Percentiles rank a stretch among this genome's conserved stretches.
Evolutionary conservation across 1,140 invertebrate species (phyloP).

Genomic region (Pseudachorutes palmiensis): DNA sequence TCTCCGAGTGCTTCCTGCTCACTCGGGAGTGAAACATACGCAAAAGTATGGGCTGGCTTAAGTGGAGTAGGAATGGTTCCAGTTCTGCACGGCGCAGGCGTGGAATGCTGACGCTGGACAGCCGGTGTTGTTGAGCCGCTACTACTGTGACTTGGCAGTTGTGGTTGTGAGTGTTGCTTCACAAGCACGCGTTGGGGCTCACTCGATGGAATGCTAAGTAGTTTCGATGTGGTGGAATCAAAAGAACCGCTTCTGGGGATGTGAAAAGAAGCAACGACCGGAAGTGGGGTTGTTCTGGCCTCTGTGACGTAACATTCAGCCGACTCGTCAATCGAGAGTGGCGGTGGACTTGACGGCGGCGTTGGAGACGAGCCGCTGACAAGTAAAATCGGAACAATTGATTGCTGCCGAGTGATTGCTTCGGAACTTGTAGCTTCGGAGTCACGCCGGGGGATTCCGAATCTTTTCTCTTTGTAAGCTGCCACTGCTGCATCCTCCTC

Average conservation of each 20-base stretch:
- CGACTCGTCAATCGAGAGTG: conserved; percentile 15
- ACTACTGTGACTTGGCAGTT: conserved; percentile 49
- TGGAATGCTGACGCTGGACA: conserved; percentile 49
- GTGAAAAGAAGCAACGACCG: too few species aligned
- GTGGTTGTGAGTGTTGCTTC: conserved; percentile 41
- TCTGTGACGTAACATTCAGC: conserved; percentile 3
- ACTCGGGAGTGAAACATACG: too few species aligned
- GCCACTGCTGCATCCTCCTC: conserved; percentile 18
- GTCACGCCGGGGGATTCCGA: conserved; percentile 17
- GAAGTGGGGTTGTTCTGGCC: conserved; percentile 3
- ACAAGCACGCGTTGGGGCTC: conserved; percentile 5
- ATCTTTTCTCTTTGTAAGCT: conserved; percentile 20
- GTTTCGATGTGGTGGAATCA: neutral
- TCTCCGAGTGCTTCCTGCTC: neutral
- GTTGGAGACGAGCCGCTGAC: conserved; percentile 36
- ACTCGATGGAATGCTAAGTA: conserved; percentile 6
- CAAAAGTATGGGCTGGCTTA: conserved; percentile 5
- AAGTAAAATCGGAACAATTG: conserved; percentile 36
- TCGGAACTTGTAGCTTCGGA: neutral
- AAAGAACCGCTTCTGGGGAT: neutral
- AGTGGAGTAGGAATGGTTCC: conserved; percentile 3
- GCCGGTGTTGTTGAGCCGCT: neutral
- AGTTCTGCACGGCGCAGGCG: conserved; percentile 1
- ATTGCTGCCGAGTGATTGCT: conserved; percentile 9
- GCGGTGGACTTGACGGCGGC: conserved; percentile 28